Percentiles rank a stretch among this genome's conserved stretches.
Conservation (phyloP, 2,797 vertebrate species). For the Cossypha dichroa region DNA sequence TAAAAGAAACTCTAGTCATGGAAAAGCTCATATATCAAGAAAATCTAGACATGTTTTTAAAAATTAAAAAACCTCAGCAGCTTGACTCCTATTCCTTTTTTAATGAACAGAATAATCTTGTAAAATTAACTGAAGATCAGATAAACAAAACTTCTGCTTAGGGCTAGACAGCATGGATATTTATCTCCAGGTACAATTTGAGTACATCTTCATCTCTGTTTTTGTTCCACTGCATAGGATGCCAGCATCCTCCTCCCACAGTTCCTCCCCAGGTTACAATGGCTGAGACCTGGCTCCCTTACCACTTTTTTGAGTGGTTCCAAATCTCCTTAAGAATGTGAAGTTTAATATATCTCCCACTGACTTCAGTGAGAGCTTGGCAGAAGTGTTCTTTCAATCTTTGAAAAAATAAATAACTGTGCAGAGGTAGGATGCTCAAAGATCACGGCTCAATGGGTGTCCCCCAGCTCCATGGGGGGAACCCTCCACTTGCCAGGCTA, state of each 20-base stretch:
- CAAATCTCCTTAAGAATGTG: not conserved
- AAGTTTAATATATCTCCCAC: not conserved
- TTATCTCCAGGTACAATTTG: not conserved
- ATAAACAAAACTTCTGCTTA: slow-evolving; percentile 31
- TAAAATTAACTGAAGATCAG: slow-evolving; percentile 6
- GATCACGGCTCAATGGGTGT: rapidly evolving
- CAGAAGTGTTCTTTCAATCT: not conserved
- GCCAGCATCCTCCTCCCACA: not conserved
- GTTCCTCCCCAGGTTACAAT: not conserved
- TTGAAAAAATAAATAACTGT: not conserved
- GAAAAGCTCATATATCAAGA: slow-evolving; percentile 18
- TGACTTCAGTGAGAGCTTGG: not conserved
- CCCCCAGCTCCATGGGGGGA: too few species aligned
- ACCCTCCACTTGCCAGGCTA: not conserved
- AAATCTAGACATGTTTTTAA: not conserved
- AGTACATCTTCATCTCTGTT: not conserved
- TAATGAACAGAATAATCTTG: not conserved
- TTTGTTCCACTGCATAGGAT: not conserved
- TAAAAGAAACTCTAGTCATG: not conserved
- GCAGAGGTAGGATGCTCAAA: not conserved
- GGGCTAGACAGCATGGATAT: not conserved
- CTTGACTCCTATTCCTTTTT: not conserved
- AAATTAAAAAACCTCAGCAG: not conserved
- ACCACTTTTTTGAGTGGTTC: rapidly evolving
- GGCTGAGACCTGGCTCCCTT: not conserved